Percentiles rank a stretch among this genome's conserved stretches.
Evolutionary conservation across 2,888 invertebrate genomes (phyloP).

Genomic region (Phlogophora meticulosa): DNA sequence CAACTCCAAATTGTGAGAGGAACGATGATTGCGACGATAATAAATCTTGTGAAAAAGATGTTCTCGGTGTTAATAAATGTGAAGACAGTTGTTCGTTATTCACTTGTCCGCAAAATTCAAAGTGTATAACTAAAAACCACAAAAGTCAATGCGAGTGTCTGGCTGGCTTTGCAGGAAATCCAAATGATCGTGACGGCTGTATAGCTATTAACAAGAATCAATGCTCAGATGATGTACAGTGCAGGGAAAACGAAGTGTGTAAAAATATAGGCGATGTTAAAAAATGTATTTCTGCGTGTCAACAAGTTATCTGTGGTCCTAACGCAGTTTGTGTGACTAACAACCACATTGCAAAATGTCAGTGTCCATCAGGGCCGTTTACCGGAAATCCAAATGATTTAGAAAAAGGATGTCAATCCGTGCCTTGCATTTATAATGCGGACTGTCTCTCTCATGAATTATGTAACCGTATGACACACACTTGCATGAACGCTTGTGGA

Average conservation of each 20-base stretch:
- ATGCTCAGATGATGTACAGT: slow-evolving; percentile 95
- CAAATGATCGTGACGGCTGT: slow-evolving; percentile 97
- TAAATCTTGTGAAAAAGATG: slow-evolving; percentile 95
- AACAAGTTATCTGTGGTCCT: slow-evolving; percentile 95
- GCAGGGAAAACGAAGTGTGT: slow-evolving; percentile 96
- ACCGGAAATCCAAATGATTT: slow-evolving; percentile 96
- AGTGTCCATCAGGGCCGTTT: slow-evolving; percentile 96
- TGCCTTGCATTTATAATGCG: slow-evolving; percentile 96
- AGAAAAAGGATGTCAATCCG: slow-evolving; percentile 94
- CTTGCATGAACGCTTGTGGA: slow-evolving; percentile 95
- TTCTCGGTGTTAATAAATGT: slow-evolving; percentile 96
- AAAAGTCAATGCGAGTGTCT: slow-evolving; percentile 96
- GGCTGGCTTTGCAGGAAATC: slow-evolving; percentile 96
- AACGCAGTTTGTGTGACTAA: slow-evolving; percentile 97
- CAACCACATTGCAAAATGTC: slow-evolving; percentile 97
- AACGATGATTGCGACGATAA: slow-evolving; percentile 93
- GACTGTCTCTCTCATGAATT: slow-evolving; percentile 95
- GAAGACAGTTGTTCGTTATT: slow-evolving; percentile 94
- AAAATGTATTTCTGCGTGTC: slow-evolving; percentile 95
- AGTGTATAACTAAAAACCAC: slow-evolving; percentile 94
- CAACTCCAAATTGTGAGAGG: slow-evolving; percentile 94
- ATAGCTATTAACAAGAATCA: slow-evolving; percentile 93
- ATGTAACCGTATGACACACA: slow-evolving; percentile 95
- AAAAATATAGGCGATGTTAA: slow-evolving; percentile 91
- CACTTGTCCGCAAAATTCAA: slow-evolving; percentile 96